Percentiles rank a stretch among this genome's conserved stretches.
These are phyloP conservation scores for Polydrusus cervinus DNA, from an alignment of 2,888 invertebrate species.

Conservation along the genomic window DNA sequence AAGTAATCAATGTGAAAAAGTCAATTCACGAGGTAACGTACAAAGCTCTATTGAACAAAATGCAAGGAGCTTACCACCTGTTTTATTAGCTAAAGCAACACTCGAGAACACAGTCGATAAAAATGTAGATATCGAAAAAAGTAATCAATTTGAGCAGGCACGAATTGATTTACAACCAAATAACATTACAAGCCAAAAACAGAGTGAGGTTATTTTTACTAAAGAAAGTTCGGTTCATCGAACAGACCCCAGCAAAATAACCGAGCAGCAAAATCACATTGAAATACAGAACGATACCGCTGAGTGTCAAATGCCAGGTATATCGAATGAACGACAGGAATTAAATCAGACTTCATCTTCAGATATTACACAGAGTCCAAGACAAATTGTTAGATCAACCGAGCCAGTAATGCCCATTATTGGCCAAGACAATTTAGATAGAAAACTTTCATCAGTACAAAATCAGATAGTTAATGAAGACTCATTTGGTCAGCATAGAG, in stretches of 20 bases:
- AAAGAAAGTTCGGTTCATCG: not conserved
- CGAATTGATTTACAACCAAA: not conserved
- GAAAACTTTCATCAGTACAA: not conserved
- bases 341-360: not conserved
- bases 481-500: conserved; percentile 14
- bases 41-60: not conserved
- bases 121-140: not conserved
- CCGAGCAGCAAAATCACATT: not conserved
- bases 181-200: not conserved
- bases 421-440: not conserved
- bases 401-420: not conserved
- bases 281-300: not conserved
- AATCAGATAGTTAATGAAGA: not conserved
- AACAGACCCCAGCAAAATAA: not conserved
- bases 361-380: not conserved
- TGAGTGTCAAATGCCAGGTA: not conserved
- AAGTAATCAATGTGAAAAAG: not conserved
- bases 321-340: not conserved
- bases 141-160: not conserved
- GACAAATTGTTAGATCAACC: conserved; percentile 9
- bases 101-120: not conserved
- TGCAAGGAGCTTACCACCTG: not conserved
- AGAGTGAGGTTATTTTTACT: not conserved
- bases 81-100: not conserved
- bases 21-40: not conserved